These are phyloP conservation scores for Ditula angustiorana DNA, from an alignment of 2,888 invertebrate species.

Conservation along the genomic window DNA sequence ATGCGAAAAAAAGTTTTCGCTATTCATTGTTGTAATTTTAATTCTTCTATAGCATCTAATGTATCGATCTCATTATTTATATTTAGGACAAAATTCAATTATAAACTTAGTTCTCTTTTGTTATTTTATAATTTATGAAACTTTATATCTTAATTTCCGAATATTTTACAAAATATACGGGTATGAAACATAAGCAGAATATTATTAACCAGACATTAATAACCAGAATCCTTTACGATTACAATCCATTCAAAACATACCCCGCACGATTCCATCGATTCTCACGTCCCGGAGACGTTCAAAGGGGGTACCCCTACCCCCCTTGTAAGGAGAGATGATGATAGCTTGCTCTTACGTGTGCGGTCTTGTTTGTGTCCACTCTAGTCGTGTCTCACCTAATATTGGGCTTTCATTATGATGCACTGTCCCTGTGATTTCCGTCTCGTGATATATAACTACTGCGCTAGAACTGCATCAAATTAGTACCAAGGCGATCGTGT, in stretches of 20 bases:
- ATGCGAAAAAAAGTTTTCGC: too few relatives aligned
- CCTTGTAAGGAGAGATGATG: slow-evolving; percentile 62
- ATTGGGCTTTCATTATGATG: slow-evolving; percentile 72
- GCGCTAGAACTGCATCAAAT: slow-evolving; percentile 43
- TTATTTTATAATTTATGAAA: too few relatives aligned
- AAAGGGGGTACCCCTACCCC: slow-evolving; percentile 48
- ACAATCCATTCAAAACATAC: slow-evolving; percentile 14
- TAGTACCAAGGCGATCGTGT: slow-evolving; percentile 11
- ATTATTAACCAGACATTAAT: too few relatives aligned
- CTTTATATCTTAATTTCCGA: too few relatives aligned
- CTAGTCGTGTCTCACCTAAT: slow-evolving; percentile 64
- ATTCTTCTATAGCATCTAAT: too few relatives aligned
- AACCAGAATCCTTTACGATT: slow-evolving; percentile 5
- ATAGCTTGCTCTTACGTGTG: slow-evolving; percentile 65
- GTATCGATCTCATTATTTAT: too few relatives aligned
- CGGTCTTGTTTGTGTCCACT: slow-evolving; percentile 79
- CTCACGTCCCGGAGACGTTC: slow-evolving; percentile 48
- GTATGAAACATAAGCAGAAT: too few relatives aligned
- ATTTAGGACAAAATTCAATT: too few relatives aligned
- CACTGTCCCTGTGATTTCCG: slow-evolving; percentile 57
- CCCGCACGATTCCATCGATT: slow-evolving; percentile 44
- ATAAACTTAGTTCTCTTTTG: too few relatives aligned
- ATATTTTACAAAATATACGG: too few relatives aligned
- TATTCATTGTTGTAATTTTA: too few relatives aligned
- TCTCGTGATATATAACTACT: slow-evolving; percentile 53